Evolutionary conservation across 2,113 vertebrate species (phyloP), one percentile per base, ranked within the genome.

Genomic region (Hipposideros armiger): DNA sequence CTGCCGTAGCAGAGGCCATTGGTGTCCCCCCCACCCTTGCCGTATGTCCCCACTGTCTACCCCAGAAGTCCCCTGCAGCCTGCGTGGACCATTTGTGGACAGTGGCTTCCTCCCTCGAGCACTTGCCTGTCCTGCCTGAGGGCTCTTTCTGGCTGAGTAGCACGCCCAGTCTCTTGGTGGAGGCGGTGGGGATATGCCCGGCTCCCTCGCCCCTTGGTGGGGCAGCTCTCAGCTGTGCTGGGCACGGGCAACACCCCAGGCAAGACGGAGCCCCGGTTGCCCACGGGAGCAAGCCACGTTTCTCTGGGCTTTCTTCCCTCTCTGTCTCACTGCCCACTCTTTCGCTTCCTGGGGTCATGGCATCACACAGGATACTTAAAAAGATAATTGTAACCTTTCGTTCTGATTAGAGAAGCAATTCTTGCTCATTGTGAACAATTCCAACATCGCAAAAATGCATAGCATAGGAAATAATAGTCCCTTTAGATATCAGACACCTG

Each of bases 181-280:
- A 45, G 69, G 4, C 13, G 13, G 30, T 2, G 1, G 17, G 28
- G 24, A 40, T 36, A 36, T 4, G 4, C 11, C 47, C 17, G 5
- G 20, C 1, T 40, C 54, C 45, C 70, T 54, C 0, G 0, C 7
- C 0, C 22, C 26, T 28, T 28, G 2, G 7, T 32, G 60, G 28
- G 30, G n/a, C 7, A 1, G 24, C 52, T 72, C 62, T 56, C 26
- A 36, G 19, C 28, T 5, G 15, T 10, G 26, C 11, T 30, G 15
- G 4, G 7, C 6, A 11, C 0, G 0, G 11, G 30, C 9, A 4
- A 7, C 28, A 62, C 16, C 5, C 36, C 4, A 1, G 14, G 32
- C 1, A 5, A 15, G 24, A 47, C 0, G 0, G 11, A n/a, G 14
- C 54, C 54, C 15, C 1, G 1, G 66, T 5, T 22, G 19, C 50